Conservation (phyloP, 2,797 vertebrate genomes). For the Manis crassicaudata region DNA sequence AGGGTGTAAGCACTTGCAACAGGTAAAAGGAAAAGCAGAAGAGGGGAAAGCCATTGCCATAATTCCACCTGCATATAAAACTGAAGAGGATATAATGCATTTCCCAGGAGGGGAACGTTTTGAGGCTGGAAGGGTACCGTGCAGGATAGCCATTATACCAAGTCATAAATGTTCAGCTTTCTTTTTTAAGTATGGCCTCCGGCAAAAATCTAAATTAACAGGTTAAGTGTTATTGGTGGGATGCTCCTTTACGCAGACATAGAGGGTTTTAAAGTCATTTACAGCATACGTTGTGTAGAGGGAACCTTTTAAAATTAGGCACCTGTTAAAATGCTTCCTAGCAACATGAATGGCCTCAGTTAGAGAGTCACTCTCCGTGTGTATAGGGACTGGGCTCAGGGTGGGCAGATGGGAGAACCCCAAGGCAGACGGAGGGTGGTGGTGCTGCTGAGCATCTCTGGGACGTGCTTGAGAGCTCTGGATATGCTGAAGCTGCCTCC, state of each 20-base stretch:
- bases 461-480: constrained; percentile 9
- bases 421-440: neutral
- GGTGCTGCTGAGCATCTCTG: neutral
- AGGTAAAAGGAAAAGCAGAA: constrained; percentile 38
- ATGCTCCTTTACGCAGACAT: neutral
- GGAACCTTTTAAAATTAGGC: neutral
- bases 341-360: neutral
- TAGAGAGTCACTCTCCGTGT: neutral
- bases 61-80: constrained; percentile 55
- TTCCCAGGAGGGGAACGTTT: neutral
- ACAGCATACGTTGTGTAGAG: neutral
- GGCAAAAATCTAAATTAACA: constrained; percentile 3
- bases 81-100: neutral
- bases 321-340: neutral
- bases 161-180: constrained; percentile 23
- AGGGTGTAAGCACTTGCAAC: constrained; percentile 34
- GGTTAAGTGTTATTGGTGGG: neutral
- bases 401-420: neutral
- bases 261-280: constrained; percentile 3
- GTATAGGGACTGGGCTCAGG: neutral
- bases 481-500: neutral
- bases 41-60: neutral
- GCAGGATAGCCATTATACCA: neutral
- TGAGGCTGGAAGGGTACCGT: neutral
- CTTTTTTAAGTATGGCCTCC: constrained; percentile 26